These are phyloP conservation scores for Girardinichthys multiradiatus DNA, from an alignment of 2,113 vertebrate species.

Conservation along the genomic window DNA sequence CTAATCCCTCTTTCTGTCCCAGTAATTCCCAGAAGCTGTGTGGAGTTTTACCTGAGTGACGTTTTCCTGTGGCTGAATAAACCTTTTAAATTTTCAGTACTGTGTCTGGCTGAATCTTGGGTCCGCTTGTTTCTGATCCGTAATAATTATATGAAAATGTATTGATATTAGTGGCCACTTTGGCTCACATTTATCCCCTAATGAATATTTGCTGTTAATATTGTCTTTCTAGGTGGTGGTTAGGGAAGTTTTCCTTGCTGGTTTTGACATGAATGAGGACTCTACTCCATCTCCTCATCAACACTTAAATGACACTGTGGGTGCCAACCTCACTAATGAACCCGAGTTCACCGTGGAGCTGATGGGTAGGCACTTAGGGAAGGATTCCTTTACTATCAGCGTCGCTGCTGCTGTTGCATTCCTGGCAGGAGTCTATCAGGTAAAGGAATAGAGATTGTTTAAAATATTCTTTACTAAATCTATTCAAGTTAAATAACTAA, in stretches of 20 bases:
- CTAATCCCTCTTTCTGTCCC: too few species aligned
- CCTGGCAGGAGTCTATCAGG: constrained; percentile 80
- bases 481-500: neutral
- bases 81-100: too few species aligned
- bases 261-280: constrained; percentile 89
- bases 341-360: constrained; percentile 52
- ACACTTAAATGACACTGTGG: constrained; percentile 70
- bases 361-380: constrained; percentile 80
- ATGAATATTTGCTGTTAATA: neutral
- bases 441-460: constrained; percentile 9
- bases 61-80: too few species aligned
- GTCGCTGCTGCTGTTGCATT: constrained; percentile 89
- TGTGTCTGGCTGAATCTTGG: too few species aligned
- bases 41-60: too few species aligned
- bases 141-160: too few species aligned
- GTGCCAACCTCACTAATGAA: constrained; percentile 61
- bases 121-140: too few species aligned
- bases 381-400: constrained; percentile 90
- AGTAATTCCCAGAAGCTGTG: too few species aligned
- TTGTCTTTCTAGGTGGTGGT: constrained; percentile 84
- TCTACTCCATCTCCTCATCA: constrained; percentile 18
- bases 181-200: neutral
- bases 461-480: neutral
- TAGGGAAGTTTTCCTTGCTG: constrained; percentile 88
- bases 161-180: too few species aligned